Evolutionary conservation across 2,113 vertebrate species (phyloP).

Genomic region (Cavia aperea): DNA sequence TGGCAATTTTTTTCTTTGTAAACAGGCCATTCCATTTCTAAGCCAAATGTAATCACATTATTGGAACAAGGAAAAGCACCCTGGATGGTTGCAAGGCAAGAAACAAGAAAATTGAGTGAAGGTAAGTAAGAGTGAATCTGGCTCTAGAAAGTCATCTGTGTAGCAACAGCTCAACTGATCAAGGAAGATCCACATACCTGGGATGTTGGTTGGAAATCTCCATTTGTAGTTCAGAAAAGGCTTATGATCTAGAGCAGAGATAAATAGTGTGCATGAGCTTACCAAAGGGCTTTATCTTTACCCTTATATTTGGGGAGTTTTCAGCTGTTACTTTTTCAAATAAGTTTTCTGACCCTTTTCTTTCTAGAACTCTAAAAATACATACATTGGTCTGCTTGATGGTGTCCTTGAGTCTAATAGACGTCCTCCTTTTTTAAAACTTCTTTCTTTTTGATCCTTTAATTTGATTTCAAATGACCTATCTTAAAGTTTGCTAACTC

Average conservation of each 20-base stretch:
- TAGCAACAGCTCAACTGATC: neutral
- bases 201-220: neutral
- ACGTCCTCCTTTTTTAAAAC: neutral
- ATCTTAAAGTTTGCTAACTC: neutral
- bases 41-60: constrained; percentile 39
- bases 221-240: neutral
- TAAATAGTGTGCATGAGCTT: neutral
- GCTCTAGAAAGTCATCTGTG: neutral
- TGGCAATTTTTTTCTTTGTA: neutral
- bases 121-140: neutral
- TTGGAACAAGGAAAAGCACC: constrained; percentile 44
- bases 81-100: constrained; percentile 7
- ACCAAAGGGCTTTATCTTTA: neutral
- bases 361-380: neutral
- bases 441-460: neutral
- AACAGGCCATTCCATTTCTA: constrained; percentile 19
- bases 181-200: neutral
- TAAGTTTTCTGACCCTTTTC: neutral
- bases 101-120: neutral
- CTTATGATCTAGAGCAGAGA: neutral
- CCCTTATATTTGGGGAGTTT: neutral
- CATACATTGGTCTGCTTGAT: neutral
- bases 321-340: neutral
- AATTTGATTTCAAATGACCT: neutral
- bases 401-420: neutral